A percentile compares a stretch with the other conserved stretches of the same genome.
Conservation (phyloP, 2,888 invertebrate genomes). For the Spisula subtruncata region DNA sequence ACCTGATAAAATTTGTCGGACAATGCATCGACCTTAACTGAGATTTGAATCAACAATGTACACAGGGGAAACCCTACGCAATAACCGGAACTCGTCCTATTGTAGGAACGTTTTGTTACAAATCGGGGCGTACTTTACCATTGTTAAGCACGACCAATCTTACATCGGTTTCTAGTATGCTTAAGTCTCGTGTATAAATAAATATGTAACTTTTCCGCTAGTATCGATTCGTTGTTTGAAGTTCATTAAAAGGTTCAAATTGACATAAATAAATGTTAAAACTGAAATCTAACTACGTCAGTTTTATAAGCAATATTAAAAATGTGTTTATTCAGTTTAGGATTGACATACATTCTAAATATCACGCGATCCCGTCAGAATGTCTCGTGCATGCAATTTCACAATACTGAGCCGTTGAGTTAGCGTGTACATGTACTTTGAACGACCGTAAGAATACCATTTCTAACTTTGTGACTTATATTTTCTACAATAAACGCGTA, state of each 20-base stretch:
- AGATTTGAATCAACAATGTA: background rate
- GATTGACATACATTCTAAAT: no score
- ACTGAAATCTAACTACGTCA: background rate
- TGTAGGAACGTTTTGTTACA: background rate
- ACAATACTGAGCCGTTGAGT: no score
- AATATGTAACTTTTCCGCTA: background rate
- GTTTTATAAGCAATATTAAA: no score
- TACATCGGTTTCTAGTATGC: background rate
- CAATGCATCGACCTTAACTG: background rate
- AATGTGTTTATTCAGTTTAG: no score
- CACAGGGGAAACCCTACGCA: background rate
- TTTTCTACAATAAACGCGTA: no score
- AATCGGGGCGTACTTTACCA: background rate
- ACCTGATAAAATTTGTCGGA: background rate
- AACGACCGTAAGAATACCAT: no score
- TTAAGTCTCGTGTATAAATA: background rate
- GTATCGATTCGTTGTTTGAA: background rate
- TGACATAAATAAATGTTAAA: background rate
- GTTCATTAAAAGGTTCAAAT: background rate
- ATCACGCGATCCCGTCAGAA: no score
- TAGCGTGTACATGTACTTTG: no score
- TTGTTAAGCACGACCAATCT: background rate
- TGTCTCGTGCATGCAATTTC: no score
- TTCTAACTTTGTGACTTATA: no score
- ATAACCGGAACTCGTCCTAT: background rate